Evolutionary conservation across 1,140 invertebrate genomes (phyloP).

Genomic region (Macrotrachela quadricornifera): DNA sequence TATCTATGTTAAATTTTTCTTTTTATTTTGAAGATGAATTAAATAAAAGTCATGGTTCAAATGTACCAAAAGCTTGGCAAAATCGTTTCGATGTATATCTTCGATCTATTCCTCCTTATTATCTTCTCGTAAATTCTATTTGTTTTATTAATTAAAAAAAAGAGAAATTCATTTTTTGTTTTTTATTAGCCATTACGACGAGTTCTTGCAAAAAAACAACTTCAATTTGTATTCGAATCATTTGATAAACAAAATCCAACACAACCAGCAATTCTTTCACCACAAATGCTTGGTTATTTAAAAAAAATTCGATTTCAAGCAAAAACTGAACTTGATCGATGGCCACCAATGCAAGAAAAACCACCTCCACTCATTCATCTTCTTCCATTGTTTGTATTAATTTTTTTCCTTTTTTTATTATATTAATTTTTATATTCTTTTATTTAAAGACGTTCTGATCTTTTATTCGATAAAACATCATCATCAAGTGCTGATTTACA

Average conservation of each 20-base stretch:
- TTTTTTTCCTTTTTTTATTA: too few species aligned
- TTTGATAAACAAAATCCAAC: constrained; percentile 39
- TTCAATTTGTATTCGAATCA: constrained; percentile 77
- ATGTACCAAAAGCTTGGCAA: constrained; percentile 18
- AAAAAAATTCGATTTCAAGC: constrained; percentile 6
- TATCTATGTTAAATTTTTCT: constrained; percentile 2
- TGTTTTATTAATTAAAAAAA: not conserved
- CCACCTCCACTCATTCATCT: not conserved
- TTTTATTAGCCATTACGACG: constrained; percentile 53
- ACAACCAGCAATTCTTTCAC: constrained; percentile 19
- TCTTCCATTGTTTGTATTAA: not conserved
- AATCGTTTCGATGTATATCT: constrained; percentile 65
- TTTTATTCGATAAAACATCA: not conserved
- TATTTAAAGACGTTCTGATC: not conserved
- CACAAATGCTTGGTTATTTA: constrained; percentile 6
- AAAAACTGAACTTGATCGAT: not conserved
- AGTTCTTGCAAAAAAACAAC: constrained; percentile 68
- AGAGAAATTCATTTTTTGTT: not conserved
- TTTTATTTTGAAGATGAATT: constrained; percentile 47
- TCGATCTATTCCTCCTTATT: constrained; percentile 81
- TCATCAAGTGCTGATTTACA: not conserved
- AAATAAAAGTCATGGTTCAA: not conserved
- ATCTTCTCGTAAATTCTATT: constrained; percentile 50
- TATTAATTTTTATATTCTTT: too few species aligned
- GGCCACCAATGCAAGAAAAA: not conserved